Evolutionary conservation across 2,113 vertebrate genomes (phyloP), one percentile per base, ranked within the genome.

Genomic region (Natator depressus): DNA sequence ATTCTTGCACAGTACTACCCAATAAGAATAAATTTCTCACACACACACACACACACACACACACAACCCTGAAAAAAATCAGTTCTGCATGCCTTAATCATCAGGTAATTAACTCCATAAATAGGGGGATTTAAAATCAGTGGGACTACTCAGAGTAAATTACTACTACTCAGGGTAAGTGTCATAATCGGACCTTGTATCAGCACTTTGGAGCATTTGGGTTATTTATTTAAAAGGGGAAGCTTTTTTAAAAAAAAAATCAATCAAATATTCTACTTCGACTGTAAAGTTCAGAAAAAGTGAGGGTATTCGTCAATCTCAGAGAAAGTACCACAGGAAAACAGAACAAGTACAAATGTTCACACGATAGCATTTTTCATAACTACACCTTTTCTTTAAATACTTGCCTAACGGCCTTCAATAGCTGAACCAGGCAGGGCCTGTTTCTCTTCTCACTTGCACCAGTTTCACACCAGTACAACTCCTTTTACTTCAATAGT

Each of bases 241-340:
- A 90, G 84, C 25, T 91, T 20, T 62, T 93, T 31, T 79, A n/a
- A n/a, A n/a, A 10, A 55, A 55, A 42, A 57, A 78, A 27, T 47
- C 42, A 76, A 53, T 54, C 55, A 31, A 27, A 86, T 22, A 55
- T 38, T 31, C 76, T 35, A 46, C 29, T 24, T 88, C 87, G 88
- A 76, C 80, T 0, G 0, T 80, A 42, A 46, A 89, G 92, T 59
- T 57, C 12, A 94, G 72, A 95, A 62, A 93, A 91, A 94, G 93
- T 55, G 0, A 94, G 49, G 20, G 84, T 57, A 96, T 87, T 93
- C 84, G 49, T 17, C 46, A 86, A 78, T 8, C 84, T 85, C 91
- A 90, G 90, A 89, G 38, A 95, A 96, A 95, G 90, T 29, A 17
- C 80, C 38, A 96, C 46, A 82, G 80, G 88, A 94, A 89, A 96